Percentiles rank a stretch among this genome's conserved stretches.
phyloP scores from a whole-genome alignment of 2,888 invertebrate genomes.

The Leucania comma region DNA sequence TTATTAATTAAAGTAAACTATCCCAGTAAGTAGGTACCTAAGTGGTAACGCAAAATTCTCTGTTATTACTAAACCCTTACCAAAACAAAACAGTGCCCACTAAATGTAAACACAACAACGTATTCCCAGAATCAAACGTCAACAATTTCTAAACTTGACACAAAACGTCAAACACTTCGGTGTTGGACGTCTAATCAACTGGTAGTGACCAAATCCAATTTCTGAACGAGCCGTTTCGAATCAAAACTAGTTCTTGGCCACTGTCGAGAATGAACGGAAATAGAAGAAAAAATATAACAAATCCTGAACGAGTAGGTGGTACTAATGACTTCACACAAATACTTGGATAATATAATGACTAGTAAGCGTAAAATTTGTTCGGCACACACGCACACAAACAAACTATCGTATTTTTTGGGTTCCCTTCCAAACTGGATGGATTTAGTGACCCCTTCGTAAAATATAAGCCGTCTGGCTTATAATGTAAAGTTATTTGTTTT shows the following conservation, averaged over 20 bases:
- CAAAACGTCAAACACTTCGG: slow-evolving; percentile 45
- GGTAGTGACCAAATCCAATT: slow-evolving; percentile 50
- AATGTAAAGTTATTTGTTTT: slow-evolving; percentile 22
- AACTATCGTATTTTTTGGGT: slow-evolving; percentile 65
- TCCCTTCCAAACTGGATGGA: slow-evolving; percentile 51
- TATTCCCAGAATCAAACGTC: slow-evolving; percentile 42
- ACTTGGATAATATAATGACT: slow-evolving; percentile 76
- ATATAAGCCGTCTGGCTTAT: slow-evolving; percentile 36
- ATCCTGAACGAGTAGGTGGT: slow-evolving; percentile 70
- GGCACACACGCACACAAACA: slow-evolving; percentile 72
- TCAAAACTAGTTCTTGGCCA: slow-evolving; percentile 57
- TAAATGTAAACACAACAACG: slow-evolving; percentile 23
- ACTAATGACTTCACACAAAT: slow-evolving; percentile 79
- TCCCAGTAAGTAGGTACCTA: too few relatives aligned
- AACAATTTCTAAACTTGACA: slow-evolving; percentile 51
- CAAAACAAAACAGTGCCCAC: slow-evolving; percentile 5
- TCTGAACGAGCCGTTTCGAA: slow-evolving; percentile 58
- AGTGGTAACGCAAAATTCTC: background rate
- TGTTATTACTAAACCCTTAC: slow-evolving; percentile 6
- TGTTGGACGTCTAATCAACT: slow-evolving; percentile 50
- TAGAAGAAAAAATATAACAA: slow-evolving; percentile 65
- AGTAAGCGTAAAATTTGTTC: slow-evolving; percentile 78
- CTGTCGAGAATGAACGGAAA: slow-evolving; percentile 44
- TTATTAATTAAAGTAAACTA: slow-evolving; percentile 1
- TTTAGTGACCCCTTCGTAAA: slow-evolving; percentile 47